These are phyloP conservation scores for Ginglymostoma cirratum DNA, from an alignment of 2,113 vertebrate species.

Conservation along the genomic window DNA sequence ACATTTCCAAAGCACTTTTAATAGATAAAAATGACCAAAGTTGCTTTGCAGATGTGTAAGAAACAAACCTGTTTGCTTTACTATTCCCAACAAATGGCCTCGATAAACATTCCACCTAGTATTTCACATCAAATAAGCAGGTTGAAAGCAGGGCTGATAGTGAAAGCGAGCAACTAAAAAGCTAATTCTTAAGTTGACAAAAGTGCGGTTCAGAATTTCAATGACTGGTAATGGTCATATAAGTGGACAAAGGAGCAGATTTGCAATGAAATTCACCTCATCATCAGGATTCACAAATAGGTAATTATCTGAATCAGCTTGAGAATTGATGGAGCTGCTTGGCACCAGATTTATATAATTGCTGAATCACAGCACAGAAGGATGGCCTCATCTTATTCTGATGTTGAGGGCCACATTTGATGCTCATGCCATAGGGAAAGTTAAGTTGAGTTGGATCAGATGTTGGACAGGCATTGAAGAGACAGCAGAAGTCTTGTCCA, in stretches of 20 bases:
- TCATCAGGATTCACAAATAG: neutral
- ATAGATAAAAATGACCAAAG: neutral
- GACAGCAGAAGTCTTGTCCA: neutral
- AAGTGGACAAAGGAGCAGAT: neutral
- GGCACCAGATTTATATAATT: neutral
- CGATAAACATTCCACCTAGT: neutral
- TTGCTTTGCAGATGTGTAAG: neutral
- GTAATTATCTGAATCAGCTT: neutral
- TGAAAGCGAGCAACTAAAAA: neutral
- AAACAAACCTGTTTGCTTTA: neutral
- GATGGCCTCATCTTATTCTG: constrained; percentile 3
- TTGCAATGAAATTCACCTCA: neutral
- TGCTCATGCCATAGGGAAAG: neutral
- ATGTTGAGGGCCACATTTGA: neutral
- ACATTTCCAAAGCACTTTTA: neutral
- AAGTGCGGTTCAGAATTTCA: neutral
- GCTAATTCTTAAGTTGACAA: neutral
- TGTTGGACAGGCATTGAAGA: neutral
- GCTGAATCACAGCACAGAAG: neutral
- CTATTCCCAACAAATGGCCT: neutral
- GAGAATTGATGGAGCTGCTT: neutral
- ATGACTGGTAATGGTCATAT: neutral
- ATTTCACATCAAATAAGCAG: neutral
- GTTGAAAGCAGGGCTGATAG: neutral
- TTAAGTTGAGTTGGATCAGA: neutral